Base-by-base conservation (phyloP, 2,113 vertebrate species). In the Pan troglodytes region DNA sequence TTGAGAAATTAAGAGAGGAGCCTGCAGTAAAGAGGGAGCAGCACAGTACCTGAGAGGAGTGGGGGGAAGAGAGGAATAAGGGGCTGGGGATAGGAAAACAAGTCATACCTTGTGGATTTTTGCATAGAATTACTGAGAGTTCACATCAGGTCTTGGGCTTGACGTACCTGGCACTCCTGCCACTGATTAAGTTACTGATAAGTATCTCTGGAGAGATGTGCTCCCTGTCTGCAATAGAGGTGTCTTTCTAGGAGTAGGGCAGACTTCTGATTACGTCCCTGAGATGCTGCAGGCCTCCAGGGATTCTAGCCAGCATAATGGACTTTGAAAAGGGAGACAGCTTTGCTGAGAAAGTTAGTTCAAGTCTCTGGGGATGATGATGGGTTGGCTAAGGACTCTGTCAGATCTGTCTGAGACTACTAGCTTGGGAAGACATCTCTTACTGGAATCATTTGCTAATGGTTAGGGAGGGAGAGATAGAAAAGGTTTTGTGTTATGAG, bases 301-400 rank as follows among this genome's bases (percentile, higher is more conserved):
- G 86, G 97, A 72, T 32, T 84, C 45, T 59, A 90, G 85, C 30
- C 85, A 92, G 35, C 17, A 40, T 64, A 97, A 97, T 32, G 43
- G 76, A 96, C 85, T 96, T 96, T 43, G 86, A 95, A 97, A 97
- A 95, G 68, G 75, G 93, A 76, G 93, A 59, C 30, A 78, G 80
- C 80, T 75, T 25, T 73, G 9, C 5, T 25, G 84, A 78, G 30
- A 82, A 96, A 88, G 79, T 81, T 79, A 27, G 20, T 82, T 78
- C 75, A 68, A 30, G 43, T 94, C 84, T 94, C 67, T 38, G 78
- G 38, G 87, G 7, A 87, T 8, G 10, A 2, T 9, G 64, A 94
- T 35, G 85, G 73, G 18, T 88, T 92, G 43, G 94, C 73, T 92
- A 86, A 95, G 93, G 64, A 61, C 45, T 76, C 59, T 55, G 43